Evolutionary conservation across 1,140 invertebrate genomes (phyloP).

Genomic region (Bradysia coprophila): DNA sequence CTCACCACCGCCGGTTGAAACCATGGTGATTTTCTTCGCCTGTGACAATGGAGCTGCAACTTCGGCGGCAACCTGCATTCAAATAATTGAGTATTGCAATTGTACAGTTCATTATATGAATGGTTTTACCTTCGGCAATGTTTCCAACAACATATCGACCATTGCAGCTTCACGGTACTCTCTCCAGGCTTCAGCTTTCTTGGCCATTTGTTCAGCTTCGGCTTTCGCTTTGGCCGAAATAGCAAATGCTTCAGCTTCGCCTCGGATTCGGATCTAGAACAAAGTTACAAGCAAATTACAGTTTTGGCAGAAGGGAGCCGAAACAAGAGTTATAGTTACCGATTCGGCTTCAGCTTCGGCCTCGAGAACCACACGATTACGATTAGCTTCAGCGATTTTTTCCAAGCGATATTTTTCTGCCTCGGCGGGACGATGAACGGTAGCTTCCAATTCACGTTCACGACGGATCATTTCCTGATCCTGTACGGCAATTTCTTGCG

Average conservation of each 20-base stretch:
- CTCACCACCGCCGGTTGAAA: constrained; percentile 79
- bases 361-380: constrained; percentile 67
- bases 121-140: constrained; percentile 70
- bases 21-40: constrained; percentile 86
- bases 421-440: constrained; percentile 76
- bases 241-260: constrained; percentile 85
- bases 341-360: constrained; percentile 91
- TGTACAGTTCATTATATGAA: neutral
- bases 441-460: constrained; percentile 79
- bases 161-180: constrained; percentile 93
- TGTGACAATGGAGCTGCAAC: constrained; percentile 86
- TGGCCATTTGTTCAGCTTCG: constrained; percentile 90
- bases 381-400: constrained; percentile 84
- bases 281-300: neutral
- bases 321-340: constrained; percentile 28
- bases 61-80: constrained; percentile 72
- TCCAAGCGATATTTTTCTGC: constrained; percentile 86
- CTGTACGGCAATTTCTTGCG: constrained; percentile 80
- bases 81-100: neutral
- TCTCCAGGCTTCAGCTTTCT: constrained; percentile 91
- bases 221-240: constrained; percentile 87
- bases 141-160: constrained; percentile 92
- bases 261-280: constrained; percentile 30
- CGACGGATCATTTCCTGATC: constrained; percentile 74
- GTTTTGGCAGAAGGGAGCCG: no score